Base-by-base conservation (phyloP, 2,888 invertebrate genomes). In the Prosapia bicincta region DNA sequence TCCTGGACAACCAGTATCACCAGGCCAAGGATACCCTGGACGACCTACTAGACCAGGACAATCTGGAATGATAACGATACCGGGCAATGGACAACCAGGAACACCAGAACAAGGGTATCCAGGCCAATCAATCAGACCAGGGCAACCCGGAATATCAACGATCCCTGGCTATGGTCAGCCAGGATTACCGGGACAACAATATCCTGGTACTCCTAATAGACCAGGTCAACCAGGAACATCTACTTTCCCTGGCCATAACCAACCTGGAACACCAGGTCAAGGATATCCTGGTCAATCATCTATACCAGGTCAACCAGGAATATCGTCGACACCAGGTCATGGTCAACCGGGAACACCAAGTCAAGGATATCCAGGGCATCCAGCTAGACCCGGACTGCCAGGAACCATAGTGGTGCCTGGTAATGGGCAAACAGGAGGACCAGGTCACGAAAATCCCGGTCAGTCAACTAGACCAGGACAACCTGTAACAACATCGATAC, bases 71-170 rank as follows among this genome's bases (percentile, higher is more conserved):
- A n/a, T 81, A 79, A 82, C 28, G 80, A 81, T 25, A 24, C 75
- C 72, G 43, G 73, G 80, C 79, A 13, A 32, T 54, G 79, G 78
- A 30, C 74, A 75, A 71, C 83, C 89, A 76, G 89, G 89, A 32
- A 72, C 76, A 24, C 81, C 82, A 74, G 83, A 81, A 30, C 81
- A 79, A 10, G 82, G 0, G 82, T 76, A 81, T 78, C 82, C 81
- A 72, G 82, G 81, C 26, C 77, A 76, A 70, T 82, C 82, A 38
- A 66, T 83, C 66, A 15, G 0, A 10, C 79, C 81, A 26, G 81
- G 79, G 26, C 32, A 71, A 69, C 79, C 82, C 30, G 76, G 77
- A 71, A 6, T 9, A 6, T 9, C 30, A 9, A 9, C 9, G 9
- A 6, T 15, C 30, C 83, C 83, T 10, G 83, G 83, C 30, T 25